Percentiles rank a stretch among this genome's conserved stretches.
These are phyloP conservation scores for Mormyrops attenuatus DNA, from an alignment of 2,797 vertebrate genomes.

Conservation along the genomic window DNA sequence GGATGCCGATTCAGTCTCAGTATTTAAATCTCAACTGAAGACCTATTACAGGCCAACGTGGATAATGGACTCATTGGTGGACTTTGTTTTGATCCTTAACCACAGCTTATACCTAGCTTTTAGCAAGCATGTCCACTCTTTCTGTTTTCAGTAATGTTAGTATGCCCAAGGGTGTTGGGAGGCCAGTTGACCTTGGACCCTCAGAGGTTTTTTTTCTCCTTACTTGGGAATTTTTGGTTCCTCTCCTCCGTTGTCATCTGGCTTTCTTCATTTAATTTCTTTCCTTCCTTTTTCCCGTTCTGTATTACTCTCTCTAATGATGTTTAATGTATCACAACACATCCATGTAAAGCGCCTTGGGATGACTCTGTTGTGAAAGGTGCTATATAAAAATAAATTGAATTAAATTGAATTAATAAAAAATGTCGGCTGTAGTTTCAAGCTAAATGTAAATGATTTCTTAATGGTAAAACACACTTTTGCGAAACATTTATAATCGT, in stretches of 20 bases:
- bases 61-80: not conserved
- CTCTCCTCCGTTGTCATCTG: not conserved
- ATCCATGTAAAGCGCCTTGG: not conserved
- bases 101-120: not conserved
- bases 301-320: not conserved
- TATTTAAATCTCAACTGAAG: not conserved
- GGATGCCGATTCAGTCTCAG: not conserved
- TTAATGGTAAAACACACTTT: not conserved
- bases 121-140: not conserved
- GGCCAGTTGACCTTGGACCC: not conserved
- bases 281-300: not conserved
- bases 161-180: not conserved
- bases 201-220: not conserved
- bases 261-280: not conserved
- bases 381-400: not conserved
- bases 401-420: not conserved
- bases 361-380: not conserved
- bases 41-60: not conserved
- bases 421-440: not conserved
- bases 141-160: not conserved
- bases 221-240: not conserved
- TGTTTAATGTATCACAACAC: not conserved
- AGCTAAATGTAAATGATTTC: not conserved
- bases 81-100: not conserved
- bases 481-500: not conserved